Evolutionary conservation across 2,888 invertebrate genomes (phyloP).

Genomic region (Endotricha flammealis): DNA sequence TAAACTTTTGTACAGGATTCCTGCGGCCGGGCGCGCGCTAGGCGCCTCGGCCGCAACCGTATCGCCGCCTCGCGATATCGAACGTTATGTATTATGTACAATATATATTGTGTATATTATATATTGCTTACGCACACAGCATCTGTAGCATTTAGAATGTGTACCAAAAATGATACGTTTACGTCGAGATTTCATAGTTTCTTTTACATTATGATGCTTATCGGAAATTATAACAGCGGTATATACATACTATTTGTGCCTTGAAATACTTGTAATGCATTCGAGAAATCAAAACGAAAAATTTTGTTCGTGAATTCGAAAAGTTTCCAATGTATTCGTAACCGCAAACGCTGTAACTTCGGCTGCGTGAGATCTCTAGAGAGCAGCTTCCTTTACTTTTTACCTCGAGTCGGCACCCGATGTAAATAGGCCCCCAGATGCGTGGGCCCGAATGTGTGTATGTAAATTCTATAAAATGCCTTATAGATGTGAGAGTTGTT

Average conservation of each 20-base stretch:
- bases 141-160: slow-evolving; percentile 32
- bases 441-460: slow-evolving; percentile 9
- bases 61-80: slow-evolving; percentile 12
- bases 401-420: slow-evolving; percentile 18
- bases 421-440: slow-evolving; percentile 24
- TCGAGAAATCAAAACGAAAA: slow-evolving; percentile 5
- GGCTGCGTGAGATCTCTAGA: not conserved
- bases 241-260: slow-evolving; percentile 17
- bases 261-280: slow-evolving; percentile 13
- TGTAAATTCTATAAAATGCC: slow-evolving; percentile 51
- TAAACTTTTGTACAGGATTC: slow-evolving; percentile 24
- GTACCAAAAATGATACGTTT: slow-evolving; percentile 11
- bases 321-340: not conserved
- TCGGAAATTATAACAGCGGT: slow-evolving; percentile 13
- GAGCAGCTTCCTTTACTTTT: slow-evolving; percentile 17
- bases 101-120: slow-evolving; percentile 23
- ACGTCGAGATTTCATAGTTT: slow-evolving; percentile 5
- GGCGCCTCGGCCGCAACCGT: slow-evolving; percentile 22
- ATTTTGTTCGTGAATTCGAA: slow-evolving; percentile 1
- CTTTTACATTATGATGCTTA: slow-evolving; percentile 10
- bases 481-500: slow-evolving; percentile 45
- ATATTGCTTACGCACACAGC: slow-evolving; percentile 38
- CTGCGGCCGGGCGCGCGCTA: slow-evolving; percentile 23
- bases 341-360: not conserved
- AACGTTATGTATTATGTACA: slow-evolving; percentile 24